A percentile compares a stretch with the other conserved stretches of the same genome.
phyloP scores from a whole-genome alignment of 2,113 vertebrate genomes.

The Irena cyanogastra region DNA sequence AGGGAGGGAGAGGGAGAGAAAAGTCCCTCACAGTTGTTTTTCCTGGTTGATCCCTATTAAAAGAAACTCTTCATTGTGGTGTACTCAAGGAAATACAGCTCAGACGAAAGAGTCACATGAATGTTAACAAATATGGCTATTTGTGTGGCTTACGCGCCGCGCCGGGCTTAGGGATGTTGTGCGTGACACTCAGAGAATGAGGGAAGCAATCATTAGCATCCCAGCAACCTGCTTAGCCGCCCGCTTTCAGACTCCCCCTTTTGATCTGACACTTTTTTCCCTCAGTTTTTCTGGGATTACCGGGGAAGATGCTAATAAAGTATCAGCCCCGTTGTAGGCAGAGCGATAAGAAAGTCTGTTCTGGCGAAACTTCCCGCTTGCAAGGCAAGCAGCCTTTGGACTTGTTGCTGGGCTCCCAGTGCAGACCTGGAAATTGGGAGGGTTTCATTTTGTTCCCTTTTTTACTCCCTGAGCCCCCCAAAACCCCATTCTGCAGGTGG shows the following conservation, averaged over 20 bases:
- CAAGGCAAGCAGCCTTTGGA: not conserved
- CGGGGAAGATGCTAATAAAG: conserved; percentile 62
- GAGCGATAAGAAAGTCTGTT: conserved; percentile 62
- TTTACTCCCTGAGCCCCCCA: not conserved
- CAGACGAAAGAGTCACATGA: conserved; percentile 60
- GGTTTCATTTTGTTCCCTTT: not conserved
- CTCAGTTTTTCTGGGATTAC: conserved; percentile 58
- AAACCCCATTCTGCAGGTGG: not conserved
- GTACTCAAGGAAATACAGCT: conserved; percentile 64
- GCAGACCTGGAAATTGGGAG: not conserved
- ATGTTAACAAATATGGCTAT: conserved; percentile 72
- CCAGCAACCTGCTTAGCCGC: conserved; percentile 68
- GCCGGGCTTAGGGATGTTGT: conserved; percentile 64
- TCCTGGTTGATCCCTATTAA: conserved; percentile 69
- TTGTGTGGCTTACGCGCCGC: conserved; percentile 67
- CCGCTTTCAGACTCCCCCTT: conserved; percentile 62
- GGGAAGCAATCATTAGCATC: conserved; percentile 72
- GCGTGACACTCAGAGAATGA: conserved; percentile 71
- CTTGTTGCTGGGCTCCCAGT: conserved; percentile 40
- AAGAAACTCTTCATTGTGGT: conserved; percentile 68
- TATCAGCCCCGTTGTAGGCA: conserved; percentile 21
- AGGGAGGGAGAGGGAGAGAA: conserved; percentile 46
- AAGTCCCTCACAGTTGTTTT: conserved; percentile 69
- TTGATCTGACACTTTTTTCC: conserved; percentile 60
- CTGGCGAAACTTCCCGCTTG: not conserved